phyloP scores from a whole-genome alignment of 2,113 vertebrate species.

The Xiphias gladius region DNA sequence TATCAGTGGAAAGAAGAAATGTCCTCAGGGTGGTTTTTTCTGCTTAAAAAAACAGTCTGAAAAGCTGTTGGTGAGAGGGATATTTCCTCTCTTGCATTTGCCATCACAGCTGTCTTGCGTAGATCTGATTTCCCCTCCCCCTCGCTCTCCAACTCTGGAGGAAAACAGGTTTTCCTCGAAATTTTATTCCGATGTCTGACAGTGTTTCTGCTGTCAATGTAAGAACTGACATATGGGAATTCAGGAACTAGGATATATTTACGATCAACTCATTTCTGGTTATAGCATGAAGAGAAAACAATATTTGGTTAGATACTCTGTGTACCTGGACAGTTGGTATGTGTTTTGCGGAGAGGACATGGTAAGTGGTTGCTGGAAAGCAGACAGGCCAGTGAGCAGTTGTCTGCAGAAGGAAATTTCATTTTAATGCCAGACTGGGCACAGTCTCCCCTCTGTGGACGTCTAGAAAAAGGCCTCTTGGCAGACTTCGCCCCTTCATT shows the following conservation, averaged over 20 bases:
- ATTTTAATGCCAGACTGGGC: conserved; percentile 79
- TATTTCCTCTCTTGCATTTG: conserved; percentile 57
- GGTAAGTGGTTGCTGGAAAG: conserved; percentile 72
- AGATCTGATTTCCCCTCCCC: conserved; percentile 13
- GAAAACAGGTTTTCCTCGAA: conserved; percentile 31
- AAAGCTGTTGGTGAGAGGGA: conserved; percentile 32
- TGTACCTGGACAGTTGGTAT: conserved; percentile 68
- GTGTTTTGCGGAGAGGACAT: conserved; percentile 49
- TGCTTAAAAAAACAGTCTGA: conserved; percentile 27
- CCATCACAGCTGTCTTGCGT: conserved; percentile 50
- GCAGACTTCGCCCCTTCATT: conserved; percentile 79
- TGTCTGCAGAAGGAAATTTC: conserved; percentile 78
- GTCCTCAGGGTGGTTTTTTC: conserved; percentile 27
- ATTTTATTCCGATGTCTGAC: conserved; percentile 27
- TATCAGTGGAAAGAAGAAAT: conserved; percentile 18
- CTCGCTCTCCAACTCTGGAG: conserved; percentile 5
- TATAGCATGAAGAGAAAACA: conserved; percentile 24
- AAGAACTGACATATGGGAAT: conserved; percentile 44
- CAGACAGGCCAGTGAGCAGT: conserved; percentile 62
- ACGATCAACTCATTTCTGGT: conserved; percentile 34
- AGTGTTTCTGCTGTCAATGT: conserved; percentile 38
- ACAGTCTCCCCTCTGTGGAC: conserved; percentile 75
- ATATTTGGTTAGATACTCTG: conserved; percentile 23
- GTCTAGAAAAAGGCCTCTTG: conserved; percentile 75
- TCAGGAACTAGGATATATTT: conserved; percentile 11